Evolutionary conservation across 2,113 vertebrate genomes (phyloP), one percentile per base, ranked within the genome.

Genomic region (Chloroceryle aenea): DNA sequence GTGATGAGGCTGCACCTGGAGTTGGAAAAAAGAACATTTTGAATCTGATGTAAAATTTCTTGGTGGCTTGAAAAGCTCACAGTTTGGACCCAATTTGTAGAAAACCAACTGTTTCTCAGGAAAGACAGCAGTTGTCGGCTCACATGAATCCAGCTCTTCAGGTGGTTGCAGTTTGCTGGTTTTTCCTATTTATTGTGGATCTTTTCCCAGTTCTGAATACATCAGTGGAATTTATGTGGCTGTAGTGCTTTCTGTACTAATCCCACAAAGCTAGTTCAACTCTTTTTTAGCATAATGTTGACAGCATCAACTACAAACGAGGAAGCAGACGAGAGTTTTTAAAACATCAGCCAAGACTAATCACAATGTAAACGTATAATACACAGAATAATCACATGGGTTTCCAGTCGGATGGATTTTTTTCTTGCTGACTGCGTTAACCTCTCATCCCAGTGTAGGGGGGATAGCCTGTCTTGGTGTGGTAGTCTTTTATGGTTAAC

Each of bases 331-430:
- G 27, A 89, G 38, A 80, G n/a, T 68, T 88, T 91, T 86, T 68
- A 32, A 71, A 78, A 32, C 27, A 32, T 56, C 15, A 68, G 21
- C 12, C 61, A 66, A 74, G 23, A 77, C 29, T 87, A 85, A 64
- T 93, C 36, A 15, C 21, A 56, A 2, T 77, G 36, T 93, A 84
- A 87, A 78, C 7, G 10, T 59, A 15, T 59, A 84, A 59, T n/a
- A 79, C 42, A 42, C 20, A 22, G 45, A 61, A 78, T 64, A 89
- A 84, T 88, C 26, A 40, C 62, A 52, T n/a, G 20, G 23, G 58
- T 91, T 96, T 83, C 76, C 38, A 74, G 50, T 56, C 78, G 77
- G 67, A 61, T 71, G 64, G n/a, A 38, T 75, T 87, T 92, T 81
- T 50, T 56, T 45, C 9, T 23, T 87, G 36, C 72, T 93, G 59